A percentile compares a stretch with the other conserved stretches of the same genome.
Conservation (phyloP, 2,888 invertebrate species). For the Eupithecia inturbata region DNA sequence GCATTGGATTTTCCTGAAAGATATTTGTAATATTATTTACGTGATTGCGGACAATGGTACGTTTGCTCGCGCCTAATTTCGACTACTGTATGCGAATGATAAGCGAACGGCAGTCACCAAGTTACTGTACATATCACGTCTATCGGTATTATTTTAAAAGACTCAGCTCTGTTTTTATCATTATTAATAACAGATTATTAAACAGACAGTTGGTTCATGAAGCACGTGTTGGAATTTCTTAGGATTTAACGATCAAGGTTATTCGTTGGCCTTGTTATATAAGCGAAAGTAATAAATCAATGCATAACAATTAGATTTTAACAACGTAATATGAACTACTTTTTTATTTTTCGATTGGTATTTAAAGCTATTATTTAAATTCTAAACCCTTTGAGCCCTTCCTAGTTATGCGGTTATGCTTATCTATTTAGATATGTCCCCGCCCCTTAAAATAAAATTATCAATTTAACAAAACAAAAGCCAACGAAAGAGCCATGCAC, state of each 20-base stretch:
- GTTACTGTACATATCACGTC: slow-evolving; percentile 31
- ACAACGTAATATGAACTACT: not conserved
- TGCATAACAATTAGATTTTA: not conserved
- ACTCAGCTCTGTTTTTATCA: slow-evolving; percentile 27
- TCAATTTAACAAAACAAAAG: not conserved
- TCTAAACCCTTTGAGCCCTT: not conserved
- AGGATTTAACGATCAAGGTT: not conserved
- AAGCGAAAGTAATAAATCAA: not conserved
- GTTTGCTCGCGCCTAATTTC: slow-evolving; percentile 30
- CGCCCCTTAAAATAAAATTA: not conserved
- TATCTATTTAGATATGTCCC: not conserved
- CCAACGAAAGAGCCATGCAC: not conserved
- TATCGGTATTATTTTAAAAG: slow-evolving; percentile 16
- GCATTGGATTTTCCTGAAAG: not conserved
- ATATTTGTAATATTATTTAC: slow-evolving; percentile 1
- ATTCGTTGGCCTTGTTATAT: not conserved
- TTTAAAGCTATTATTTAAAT: too few species aligned
- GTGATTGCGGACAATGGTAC: slow-evolving; percentile 10
- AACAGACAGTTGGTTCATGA: not conserved
- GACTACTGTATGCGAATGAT: slow-evolving; percentile 36
- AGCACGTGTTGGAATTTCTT: slow-evolving; percentile 1
- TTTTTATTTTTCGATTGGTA: not conserved
- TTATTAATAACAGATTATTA: slow-evolving; percentile 6
- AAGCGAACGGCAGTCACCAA: slow-evolving; percentile 18
- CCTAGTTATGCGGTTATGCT: not conserved